Evolutionary conservation across 2,797 vertebrate species (phyloP).

Genomic region (Epinephelus malabaricus): DNA sequence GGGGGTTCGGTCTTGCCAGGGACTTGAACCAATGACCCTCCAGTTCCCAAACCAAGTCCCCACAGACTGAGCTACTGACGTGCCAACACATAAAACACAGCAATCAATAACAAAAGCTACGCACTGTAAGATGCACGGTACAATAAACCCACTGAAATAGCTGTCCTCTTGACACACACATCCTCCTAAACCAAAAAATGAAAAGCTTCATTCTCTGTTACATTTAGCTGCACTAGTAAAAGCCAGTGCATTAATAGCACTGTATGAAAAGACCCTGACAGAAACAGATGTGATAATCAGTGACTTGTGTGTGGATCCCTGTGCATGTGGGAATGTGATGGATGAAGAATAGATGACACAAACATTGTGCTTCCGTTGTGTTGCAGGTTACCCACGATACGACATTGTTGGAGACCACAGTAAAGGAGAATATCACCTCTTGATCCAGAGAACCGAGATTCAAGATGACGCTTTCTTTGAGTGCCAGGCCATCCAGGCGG

Average conservation of each 20-base stretch:
- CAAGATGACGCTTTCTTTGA: conserved; percentile 92
- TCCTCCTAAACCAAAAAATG: no score
- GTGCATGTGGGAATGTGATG: not conserved
- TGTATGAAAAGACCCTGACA: not conserved
- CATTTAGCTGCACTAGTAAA: not conserved
- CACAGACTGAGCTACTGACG: no score
- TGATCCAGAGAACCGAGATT: conserved; percentile 91
- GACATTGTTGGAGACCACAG: conserved; percentile 92
- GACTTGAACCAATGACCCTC: no score
- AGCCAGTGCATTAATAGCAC: not conserved
- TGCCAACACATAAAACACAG: no score
- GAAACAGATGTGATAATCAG: not conserved
- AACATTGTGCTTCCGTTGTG: not conserved
- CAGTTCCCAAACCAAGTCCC: no score
- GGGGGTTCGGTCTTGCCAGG: no score
- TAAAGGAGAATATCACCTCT: conserved; percentile 91
- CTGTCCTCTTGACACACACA: no score
- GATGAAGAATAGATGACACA: not conserved
- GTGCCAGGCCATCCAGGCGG: conserved; percentile 93
- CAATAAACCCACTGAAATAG: no score
- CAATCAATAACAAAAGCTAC: no score
- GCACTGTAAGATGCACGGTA: no score
- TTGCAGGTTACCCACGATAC: conserved; percentile 91
- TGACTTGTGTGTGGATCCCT: not conserved
- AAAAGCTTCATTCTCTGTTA: not conserved